Evolutionary conservation across 1,140 invertebrate genomes (phyloP).

Genomic region (Eulimnadia texana): DNA sequence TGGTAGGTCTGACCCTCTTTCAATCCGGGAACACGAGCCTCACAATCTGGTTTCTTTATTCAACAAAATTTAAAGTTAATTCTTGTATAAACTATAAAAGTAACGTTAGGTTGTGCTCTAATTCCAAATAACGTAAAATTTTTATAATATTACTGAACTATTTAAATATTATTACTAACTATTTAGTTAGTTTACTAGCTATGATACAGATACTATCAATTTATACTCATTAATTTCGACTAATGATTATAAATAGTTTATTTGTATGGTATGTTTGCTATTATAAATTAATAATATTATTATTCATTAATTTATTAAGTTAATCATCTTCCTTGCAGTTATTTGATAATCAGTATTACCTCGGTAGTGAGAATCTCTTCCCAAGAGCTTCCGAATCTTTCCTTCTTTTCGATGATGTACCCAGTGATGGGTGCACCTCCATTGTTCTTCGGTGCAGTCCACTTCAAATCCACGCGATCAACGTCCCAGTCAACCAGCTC

Average conservation of each 20-base stretch:
- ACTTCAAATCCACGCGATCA: slow-evolving; percentile 81
- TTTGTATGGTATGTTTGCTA: no score
- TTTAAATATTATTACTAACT: no score
- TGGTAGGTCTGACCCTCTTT: slow-evolving; percentile 86
- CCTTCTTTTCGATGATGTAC: slow-evolving; percentile 94
- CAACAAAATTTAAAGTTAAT: not conserved
- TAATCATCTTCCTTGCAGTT: not conserved
- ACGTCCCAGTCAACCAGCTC: slow-evolving; percentile 86
- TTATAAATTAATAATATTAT: no score
- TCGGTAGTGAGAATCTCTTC: slow-evolving; percentile 68
- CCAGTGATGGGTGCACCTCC: slow-evolving; percentile 89
- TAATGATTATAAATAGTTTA: no score
- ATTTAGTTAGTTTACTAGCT: no score
- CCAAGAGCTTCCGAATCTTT: slow-evolving; percentile 76
- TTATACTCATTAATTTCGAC: no score
- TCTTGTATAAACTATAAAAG: not conserved
- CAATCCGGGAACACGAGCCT: slow-evolving; percentile 67
- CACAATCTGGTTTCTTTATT: slow-evolving; percentile 51
- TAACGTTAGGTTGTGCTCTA: no score
- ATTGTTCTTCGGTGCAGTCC: slow-evolving; percentile 73
- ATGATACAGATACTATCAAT: no score
- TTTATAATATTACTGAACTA: no score
- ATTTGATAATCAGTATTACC: slow-evolving; percentile 33
- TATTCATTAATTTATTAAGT: not conserved
- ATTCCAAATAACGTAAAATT: no score